Percentiles rank a stretch among this genome's conserved stretches.
Conservation (phyloP, 2,113 vertebrate genomes). For the Haemorhous mexicanus region DNA sequence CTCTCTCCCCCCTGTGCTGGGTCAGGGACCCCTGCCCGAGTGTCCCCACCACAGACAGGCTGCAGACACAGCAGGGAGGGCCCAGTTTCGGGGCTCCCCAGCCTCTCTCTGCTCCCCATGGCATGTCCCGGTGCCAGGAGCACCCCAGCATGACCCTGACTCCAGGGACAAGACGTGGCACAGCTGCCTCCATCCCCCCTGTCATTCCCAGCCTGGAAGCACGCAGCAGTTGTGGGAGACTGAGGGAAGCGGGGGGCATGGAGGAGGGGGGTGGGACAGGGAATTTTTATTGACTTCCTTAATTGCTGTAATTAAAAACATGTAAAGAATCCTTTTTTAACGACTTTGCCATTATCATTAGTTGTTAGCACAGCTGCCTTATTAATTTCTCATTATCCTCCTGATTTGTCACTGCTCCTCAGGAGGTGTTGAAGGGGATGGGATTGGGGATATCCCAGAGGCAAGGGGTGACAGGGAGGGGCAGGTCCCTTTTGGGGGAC, state of each 20-base stretch:
- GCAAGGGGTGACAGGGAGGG: not conserved
- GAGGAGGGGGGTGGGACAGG: not conserved
- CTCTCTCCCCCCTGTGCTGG: rapidly evolving
- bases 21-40: rapidly evolving
- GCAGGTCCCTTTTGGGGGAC: rapidly evolving
- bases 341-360: constrained; percentile 76
- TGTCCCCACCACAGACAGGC: not conserved
- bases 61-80: not conserved
- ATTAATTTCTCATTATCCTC: constrained; percentile 79
- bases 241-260: not conserved
- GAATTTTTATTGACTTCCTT: constrained; percentile 73
- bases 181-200: not conserved
- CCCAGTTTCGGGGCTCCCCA: rapidly evolving
- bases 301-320: constrained; percentile 84
- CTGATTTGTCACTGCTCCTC: constrained; percentile 45
- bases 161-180: rapidly evolving
- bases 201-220: not conserved
- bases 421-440: not conserved
- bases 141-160: not conserved
- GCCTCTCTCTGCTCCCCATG: not conserved
- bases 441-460: rapidly evolving
- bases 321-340: constrained; percentile 78
- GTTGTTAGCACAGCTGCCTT: constrained; percentile 77
- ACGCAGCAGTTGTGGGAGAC: not conserved
- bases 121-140: rapidly evolving